Percentiles rank a stretch among this genome's conserved stretches.
Conservation (phyloP, 1,140 invertebrate species). For the Lanistes nyassanus region DNA sequence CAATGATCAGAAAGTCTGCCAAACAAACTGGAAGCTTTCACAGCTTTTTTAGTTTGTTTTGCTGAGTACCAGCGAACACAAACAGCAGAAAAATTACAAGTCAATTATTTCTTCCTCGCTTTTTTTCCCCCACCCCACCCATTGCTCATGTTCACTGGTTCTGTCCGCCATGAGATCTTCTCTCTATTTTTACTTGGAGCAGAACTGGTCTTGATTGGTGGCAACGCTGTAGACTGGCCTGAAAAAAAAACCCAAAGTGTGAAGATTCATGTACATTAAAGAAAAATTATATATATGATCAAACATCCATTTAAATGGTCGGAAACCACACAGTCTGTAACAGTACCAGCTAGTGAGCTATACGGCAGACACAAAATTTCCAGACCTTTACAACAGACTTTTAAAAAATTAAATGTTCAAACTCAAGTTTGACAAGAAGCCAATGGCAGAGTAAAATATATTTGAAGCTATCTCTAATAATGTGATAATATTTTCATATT, state of each 20-base stretch:
- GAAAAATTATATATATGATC: not conserved
- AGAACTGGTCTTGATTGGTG: slow-evolving; percentile 50
- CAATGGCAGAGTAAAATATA: too few relatives aligned
- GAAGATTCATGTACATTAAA: not conserved
- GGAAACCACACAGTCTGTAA: not conserved
- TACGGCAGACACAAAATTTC: not conserved
- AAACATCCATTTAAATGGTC: not conserved
- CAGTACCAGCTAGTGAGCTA: not conserved
- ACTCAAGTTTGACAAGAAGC: too few relatives aligned
- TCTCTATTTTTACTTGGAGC: slow-evolving; percentile 43
- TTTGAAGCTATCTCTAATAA: too few relatives aligned
- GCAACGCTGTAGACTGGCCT: slow-evolving; percentile 37
- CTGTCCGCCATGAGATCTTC: slow-evolving; percentile 54
- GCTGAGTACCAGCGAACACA: too few relatives aligned
- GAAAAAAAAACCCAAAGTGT: slow-evolving; percentile 8
- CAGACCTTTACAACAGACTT: not conserved
- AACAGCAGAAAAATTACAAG: too few relatives aligned
- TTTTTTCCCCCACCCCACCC: slow-evolving; percentile 61
- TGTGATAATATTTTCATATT: too few relatives aligned
- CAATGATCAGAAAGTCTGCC: too few relatives aligned
- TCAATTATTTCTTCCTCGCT: slow-evolving; percentile 34
- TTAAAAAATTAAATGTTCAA: not conserved
- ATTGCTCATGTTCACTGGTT: slow-evolving; percentile 42
- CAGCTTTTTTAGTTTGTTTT: too few relatives aligned
- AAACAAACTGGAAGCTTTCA: too few relatives aligned